Conservation (phyloP, 2,113 vertebrate species). For the Caranx ignobilis region DNA sequence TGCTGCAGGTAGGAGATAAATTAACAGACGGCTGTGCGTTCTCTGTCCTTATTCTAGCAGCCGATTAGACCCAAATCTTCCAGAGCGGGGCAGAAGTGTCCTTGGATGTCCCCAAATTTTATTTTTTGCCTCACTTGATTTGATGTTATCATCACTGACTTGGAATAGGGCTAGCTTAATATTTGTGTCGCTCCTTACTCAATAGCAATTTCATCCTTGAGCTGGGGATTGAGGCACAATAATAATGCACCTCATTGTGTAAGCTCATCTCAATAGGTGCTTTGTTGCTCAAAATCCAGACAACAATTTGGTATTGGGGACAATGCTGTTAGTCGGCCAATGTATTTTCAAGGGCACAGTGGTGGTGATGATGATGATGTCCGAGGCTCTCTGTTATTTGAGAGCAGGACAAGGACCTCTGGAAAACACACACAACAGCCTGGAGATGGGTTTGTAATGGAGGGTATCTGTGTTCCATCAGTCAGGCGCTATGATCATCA, state of each 20-base stretch:
- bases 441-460: conserved; percentile 50
- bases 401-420: conserved; percentile 43
- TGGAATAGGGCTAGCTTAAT: conserved; percentile 45
- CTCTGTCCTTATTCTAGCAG: conserved; percentile 33
- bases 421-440: conserved; percentile 51
- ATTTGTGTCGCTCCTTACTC: conserved; percentile 57
- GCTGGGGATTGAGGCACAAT: conserved; percentile 35
- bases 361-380: conserved; percentile 39
- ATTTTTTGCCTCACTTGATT: conserved; percentile 34
- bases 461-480: conserved; percentile 47
- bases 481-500: conserved; percentile 36
- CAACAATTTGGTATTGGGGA: conserved; percentile 39
- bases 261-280: conserved; percentile 55
- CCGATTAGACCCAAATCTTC: conserved; percentile 47
- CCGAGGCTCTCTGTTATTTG: conserved; percentile 19
- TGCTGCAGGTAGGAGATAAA: conserved; percentile 63
- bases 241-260: conserved; percentile 59
- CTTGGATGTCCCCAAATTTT: conserved; percentile 55
- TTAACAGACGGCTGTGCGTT: conserved; percentile 38
- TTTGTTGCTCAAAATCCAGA: conserved; percentile 54
- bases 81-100: conserved; percentile 56
- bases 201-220: conserved; percentile 67
- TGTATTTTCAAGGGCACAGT: conserved; percentile 64
- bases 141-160: conserved; percentile 64
- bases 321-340: conserved; percentile 47